Base-by-base conservation (phyloP, 2,113 vertebrate genomes). In the Otocyon megalotis region DNA sequence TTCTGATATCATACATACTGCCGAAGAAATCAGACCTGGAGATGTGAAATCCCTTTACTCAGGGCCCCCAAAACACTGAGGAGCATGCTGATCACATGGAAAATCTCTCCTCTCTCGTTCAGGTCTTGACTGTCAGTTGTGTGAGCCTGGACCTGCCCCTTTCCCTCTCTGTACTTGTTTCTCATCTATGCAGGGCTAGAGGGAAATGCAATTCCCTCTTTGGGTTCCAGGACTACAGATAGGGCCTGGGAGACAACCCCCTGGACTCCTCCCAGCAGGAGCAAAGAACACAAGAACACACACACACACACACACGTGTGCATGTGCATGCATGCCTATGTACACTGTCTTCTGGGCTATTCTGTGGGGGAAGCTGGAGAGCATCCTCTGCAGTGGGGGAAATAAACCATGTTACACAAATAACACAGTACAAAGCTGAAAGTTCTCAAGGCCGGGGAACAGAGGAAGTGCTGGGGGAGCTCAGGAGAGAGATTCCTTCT, bases 401-500 rank as follows among this genome's bases (percentile, higher is more conserved):
- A 82, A 94, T 91, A 96, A 96, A 74, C 67, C 71, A 80, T 28
- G 13, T 94, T 93, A 96, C 83, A 97, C 95, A 97, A 97, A 97
- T 97, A 97, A 93, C 89, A 90, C 95, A 96, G 83, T 60, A 87
- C 88, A 88, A 97, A 97, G 93, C 79, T 48, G 95, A 89, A 96
- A 96, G 91, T 93, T 95, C 94, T 94, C 71, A 95, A 67, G 79
- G 89, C 72, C 96, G 71, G 72, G 72, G 89, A 97, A 93, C 35
- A 96, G 89, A 97, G 92, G 92, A 97, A 97, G 90, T 96, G 89
- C 81, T 95, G 89, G 79, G 96, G 87, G 79, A 93, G 89, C 74
- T 85, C 71, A 54, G 80, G 89, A 97, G 95, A 98, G 88, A 97
- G 92, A 97, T 96, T 96, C 97, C 95, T 97, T 96, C 94, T 97